Conservation (phyloP, 2,888 invertebrate genomes). For the Pristionchus arcanus region DNA sequence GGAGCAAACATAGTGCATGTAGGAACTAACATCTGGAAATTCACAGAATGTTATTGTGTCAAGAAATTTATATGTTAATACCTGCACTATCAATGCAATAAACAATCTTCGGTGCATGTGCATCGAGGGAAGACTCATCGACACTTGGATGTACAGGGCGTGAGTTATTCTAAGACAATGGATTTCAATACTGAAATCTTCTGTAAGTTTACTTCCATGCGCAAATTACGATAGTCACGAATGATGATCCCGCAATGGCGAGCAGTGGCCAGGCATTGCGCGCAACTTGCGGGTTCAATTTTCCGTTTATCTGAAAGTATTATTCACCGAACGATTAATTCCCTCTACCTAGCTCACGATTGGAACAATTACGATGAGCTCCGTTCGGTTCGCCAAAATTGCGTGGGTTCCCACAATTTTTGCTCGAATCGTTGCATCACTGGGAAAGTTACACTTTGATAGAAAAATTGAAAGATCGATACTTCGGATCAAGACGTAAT, state of each 20-base stretch:
- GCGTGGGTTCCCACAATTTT: not conserved
- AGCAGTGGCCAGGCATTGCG: not conserved
- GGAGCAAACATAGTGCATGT: not conserved
- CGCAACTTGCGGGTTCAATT: not conserved
- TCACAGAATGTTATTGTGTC: too few relatives aligned
- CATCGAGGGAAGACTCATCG: not conserved
- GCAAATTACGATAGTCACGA: not conserved
- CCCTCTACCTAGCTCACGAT: not conserved
- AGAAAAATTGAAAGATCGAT: not conserved
- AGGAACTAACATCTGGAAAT: not conserved
- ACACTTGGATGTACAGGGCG: not conserved
- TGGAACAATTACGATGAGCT: not conserved
- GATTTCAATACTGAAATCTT: not conserved
- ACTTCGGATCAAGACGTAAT: not conserved
- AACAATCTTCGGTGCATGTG: not conserved
- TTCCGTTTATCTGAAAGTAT: not conserved
- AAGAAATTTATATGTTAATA: not conserved
- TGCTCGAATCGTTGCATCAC: not conserved
- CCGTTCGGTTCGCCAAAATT: not conserved
- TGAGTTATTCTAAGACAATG: not conserved
- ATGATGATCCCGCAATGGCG: not conserved
- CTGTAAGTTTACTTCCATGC: not conserved
- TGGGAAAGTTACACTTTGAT: not conserved
- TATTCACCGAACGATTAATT: too few relatives aligned
- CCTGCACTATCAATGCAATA: not conserved